Evolutionary conservation across 2,888 invertebrate genomes (phyloP).

Genomic region (Chorisops tibialis): DNA sequence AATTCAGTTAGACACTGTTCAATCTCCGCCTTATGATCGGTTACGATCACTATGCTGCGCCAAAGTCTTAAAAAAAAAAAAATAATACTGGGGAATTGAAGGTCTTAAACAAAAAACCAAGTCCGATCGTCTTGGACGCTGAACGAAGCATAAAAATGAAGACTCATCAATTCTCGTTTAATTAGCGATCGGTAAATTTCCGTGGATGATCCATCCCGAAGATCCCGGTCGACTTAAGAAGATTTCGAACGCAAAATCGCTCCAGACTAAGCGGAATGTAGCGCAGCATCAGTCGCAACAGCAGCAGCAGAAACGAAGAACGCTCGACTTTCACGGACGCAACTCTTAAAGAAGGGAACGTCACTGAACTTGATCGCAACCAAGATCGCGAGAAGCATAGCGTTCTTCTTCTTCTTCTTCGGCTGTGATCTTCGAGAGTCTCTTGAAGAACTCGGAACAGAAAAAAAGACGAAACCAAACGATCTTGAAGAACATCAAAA

Average conservation of each 20-base stretch:
- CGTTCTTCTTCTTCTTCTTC: too few relatives aligned
- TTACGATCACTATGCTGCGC: too few relatives aligned
- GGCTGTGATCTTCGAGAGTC: too few relatives aligned
- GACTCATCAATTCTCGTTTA: constrained; percentile 21
- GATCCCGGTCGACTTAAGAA: not conserved
- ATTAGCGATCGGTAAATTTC: constrained; percentile 24
- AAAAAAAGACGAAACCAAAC: constrained; percentile 7
- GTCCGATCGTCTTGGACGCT: too few relatives aligned
- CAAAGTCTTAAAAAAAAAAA: too few relatives aligned
- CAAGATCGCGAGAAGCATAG: too few relatives aligned
- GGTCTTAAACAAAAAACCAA: too few relatives aligned
- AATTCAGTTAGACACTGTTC: constrained; percentile 11
- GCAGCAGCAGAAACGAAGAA: not conserved
- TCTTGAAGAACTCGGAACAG: too few relatives aligned
- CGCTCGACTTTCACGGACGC: too few relatives aligned
- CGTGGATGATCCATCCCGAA: constrained; percentile 11
- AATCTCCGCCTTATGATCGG: not conserved
- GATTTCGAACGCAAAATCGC: not conserved
- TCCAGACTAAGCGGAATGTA: constrained; percentile 10
- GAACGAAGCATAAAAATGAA: not conserved
- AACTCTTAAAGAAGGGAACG: not conserved
- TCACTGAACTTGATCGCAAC: constrained; percentile 9
- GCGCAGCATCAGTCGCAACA: not conserved
- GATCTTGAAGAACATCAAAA: constrained; percentile 20
- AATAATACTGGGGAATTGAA: too few relatives aligned